phyloP scores from a whole-genome alignment of 2,113 vertebrate genomes.

The Gopherus flavomarginatus region DNA sequence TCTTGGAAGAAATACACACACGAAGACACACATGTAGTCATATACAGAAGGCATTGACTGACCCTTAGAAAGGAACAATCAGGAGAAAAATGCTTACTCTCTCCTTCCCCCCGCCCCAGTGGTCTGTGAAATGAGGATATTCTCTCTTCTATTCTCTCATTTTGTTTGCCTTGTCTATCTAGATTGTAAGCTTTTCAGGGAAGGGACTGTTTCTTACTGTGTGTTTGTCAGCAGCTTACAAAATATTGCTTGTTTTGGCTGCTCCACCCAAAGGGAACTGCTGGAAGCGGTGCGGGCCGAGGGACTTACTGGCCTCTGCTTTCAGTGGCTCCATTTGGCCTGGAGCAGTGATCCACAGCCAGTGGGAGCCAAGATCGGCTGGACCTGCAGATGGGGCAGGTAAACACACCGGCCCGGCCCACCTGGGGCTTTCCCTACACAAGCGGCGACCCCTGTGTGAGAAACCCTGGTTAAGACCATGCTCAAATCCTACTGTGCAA shows the following conservation, averaged over 20 bases:
- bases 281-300: no score
- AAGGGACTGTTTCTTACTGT: not conserved
- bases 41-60: not conserved
- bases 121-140: not conserved
- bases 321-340: no score
- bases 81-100: no score
- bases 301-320: no score
- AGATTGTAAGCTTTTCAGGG: not conserved
- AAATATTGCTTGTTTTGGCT: not conserved
- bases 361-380: no score
- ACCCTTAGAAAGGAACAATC: rapidly evolving
- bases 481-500: not conserved
- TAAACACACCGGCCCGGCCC: no score
- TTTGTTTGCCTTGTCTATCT: not conserved
- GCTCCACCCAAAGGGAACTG: no score
- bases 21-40: no score
- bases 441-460: no score
- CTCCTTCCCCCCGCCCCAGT: not conserved
- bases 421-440: no score
- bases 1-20: not conserved
- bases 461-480: not conserved
- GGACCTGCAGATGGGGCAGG: no score
- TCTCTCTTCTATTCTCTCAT: not conserved
- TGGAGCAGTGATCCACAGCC: no score
- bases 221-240: not conserved